Evolutionary conservation across 2,888 invertebrate species (phyloP), one percentile per base, ranked within the genome.

Genomic region (Dicyrtomina minuta): DNA sequence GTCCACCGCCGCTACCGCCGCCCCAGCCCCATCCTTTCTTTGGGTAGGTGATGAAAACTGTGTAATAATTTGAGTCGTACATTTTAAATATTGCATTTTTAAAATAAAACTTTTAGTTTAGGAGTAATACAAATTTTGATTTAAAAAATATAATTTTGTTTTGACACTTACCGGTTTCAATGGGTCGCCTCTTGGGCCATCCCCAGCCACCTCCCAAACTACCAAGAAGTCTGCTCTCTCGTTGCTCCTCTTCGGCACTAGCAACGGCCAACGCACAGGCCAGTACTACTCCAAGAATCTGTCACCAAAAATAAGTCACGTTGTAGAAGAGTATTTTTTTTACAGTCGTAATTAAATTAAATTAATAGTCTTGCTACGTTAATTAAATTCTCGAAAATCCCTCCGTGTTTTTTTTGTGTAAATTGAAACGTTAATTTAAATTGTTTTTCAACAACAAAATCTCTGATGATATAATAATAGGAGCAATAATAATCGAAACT

Each of bases 261-360:
- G 49, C 69, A 10, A 58, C 26, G 43, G 64, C 61, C 44, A 61
- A 71, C 55, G 67, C 49, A 24, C 71, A 70, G 66, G 72, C 74
- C 56, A 74, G 61, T 41, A 74, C 65, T 64, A 74, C 70, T 71
- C 72, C 74, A 67, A 74, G 46, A 66, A 70, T 66, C 76, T 76
- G 59, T 2, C 26, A 56, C n/a, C 20, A 22, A 56, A 56, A 24
- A 13, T n/a, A 70, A 26, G 26, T 51, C 51, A 51, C 17, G 33
- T 51, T 20, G n/a, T n/a, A 51, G 12, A 20, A 49, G 15, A 6
- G 20, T 4, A 20, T 6, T 46, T 46, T 46, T 46, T 46, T 8
- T 15, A 46, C 15, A 46, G 4, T 17, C 43, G 43, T 13, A 43
- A 43, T 12, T 13, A 43, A 43, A 12, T 43, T 43, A 43, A 43